Evolutionary conservation across 64 coral and sea anemone species (phyloP), one percentile per base, ranked within the genome.

Genomic region (Anthopleura sola): DNA sequence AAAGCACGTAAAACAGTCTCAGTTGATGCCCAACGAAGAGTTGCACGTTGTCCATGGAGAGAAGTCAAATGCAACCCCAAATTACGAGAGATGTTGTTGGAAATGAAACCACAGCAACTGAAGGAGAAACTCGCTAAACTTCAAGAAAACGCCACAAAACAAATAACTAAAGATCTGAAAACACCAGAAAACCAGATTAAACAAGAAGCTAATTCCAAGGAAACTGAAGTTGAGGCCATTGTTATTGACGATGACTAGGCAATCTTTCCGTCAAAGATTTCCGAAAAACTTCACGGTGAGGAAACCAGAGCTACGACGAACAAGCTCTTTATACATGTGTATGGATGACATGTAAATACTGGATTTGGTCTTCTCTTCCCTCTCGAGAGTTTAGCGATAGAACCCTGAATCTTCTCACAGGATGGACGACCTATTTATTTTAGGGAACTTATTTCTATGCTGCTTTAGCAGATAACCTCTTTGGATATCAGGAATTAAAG

Each of bases 161-260:
- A 47, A 46, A 79, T 79, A 19, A 18, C 16, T 23, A 47, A 79
- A 79, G 76, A 77, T 20, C 26, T 77, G 75, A 37, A 36, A 37
- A 77, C 13, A 21, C 32, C 8, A 40, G 33, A n/a, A n/a, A n/a
- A 38, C 36, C 37, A 79, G 2, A 17, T 79, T 5, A 79, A 79
- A n/a, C 36, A 79, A 44, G 47, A 21, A 77, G 26, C n/a, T 3
- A 50, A 85, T 14, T 36, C 82, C 21, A 74, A 75, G 28, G 75
- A 83, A 80, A 57, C 54, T 12, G 80, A 75, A 40, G 86, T 88
- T 18, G 93, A 95, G 60, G 55, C 93, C 2, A 95, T 96, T 37
- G 94, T 96, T 62, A 96, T 96, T 36, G 94, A 95, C 23, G 94
- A 96, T 68, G 94, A 96, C 38, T 96, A 58, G 92, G 47, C 15